Base-by-base conservation (phyloP, 2,113 vertebrate species). In the Vulpes ferrilata region DNA sequence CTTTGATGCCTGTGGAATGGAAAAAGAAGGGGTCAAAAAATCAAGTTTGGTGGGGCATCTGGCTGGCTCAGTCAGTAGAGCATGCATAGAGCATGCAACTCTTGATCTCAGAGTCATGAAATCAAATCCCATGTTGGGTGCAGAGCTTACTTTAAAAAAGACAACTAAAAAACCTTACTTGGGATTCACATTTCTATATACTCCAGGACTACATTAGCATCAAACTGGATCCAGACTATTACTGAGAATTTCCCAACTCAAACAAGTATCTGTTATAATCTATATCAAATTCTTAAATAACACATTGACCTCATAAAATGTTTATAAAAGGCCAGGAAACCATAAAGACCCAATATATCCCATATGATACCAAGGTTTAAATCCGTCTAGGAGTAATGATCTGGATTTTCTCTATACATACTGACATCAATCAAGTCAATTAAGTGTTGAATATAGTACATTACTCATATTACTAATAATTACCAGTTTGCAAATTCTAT, bases 271-370 rank as follows among this genome's bases (percentile, higher is more conserved):
- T 79, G 62, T 22, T 60, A 32, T 64, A 76, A 17, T 7, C n/a
- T 73, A 57, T 2, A 38, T 51, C 16, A 62, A 82, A 85, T 20
- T 62, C 71, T 93, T 97, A 64, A 51, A 15, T 81, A 93, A 95
- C 85, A 88, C 65, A 90, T 0, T 93, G 35, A 74, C 35, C 60
- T 80, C 32, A 48, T 86, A 95, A 88, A 83, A 80, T 94, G 32
- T 59, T 92, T 65, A 93, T 8, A 79, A 23, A 90, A 96, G n/a
- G 8, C 22, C 60, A 95, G 12, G 48, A 95, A 94, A 95, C 67
- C 48, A 84, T 27, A 78, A 76, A 93, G 25, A 53, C 2, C 13
- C 60, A 71, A 71, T 64, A 80, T 88, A 88, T 19, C 38, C 65
- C 27, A 59, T 60, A 27, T 57, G 67, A 19, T 55, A 93, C 3